Percentiles rank a stretch among this genome's conserved stretches.
phyloP scores from a whole-genome alignment of 53 echinoderm and acorn worm species.

The Holothuria leucospilota region DNA sequence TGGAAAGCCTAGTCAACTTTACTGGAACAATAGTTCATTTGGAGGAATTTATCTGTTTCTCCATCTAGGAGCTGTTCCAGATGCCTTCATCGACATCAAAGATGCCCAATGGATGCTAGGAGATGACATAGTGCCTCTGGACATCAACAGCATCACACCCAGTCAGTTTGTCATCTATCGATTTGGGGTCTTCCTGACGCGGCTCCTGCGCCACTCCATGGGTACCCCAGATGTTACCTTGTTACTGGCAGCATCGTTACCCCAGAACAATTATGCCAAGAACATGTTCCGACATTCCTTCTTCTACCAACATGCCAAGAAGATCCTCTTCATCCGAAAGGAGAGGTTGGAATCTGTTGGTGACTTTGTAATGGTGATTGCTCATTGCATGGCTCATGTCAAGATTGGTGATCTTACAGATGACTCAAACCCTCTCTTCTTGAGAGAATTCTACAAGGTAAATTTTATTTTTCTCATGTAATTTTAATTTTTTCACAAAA shows the following conservation, averaged over 20 bases:
- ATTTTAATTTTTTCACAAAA: too few species aligned
- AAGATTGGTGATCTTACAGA: slow-evolving; percentile 85
- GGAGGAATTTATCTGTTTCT: not conserved
- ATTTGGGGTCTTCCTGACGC: slow-evolving; percentile 95
- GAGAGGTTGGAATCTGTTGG: slow-evolving; percentile 97
- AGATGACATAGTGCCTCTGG: slow-evolving; percentile 81
- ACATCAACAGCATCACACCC: slow-evolving; percentile 95
- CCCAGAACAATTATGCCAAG: slow-evolving; percentile 90
- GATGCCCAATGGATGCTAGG: slow-evolving; percentile 97
- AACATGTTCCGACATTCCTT: slow-evolving; percentile 99
- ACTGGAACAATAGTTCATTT: not conserved
- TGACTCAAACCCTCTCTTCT: slow-evolving; percentile 79
- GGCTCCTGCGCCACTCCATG: slow-evolving; percentile 76
- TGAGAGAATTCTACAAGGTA: slow-evolving; percentile 96
- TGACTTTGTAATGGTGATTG: slow-evolving; percentile 93
- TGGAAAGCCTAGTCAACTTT: not conserved
- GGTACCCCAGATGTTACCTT: slow-evolving; percentile 94
- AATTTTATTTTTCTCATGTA: too few species aligned
- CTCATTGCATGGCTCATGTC: slow-evolving; percentile 97
- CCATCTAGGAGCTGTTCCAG: slow-evolving; percentile 77
- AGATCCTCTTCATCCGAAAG: slow-evolving; percentile 86
- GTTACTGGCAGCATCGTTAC: slow-evolving; percentile 82
- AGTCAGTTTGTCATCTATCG: slow-evolving; percentile 97
- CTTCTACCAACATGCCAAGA: slow-evolving; percentile 98
- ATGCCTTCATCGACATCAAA: slow-evolving; percentile 97